Percentiles rank a stretch among this genome's conserved stretches.
These are phyloP conservation scores for Ormyrus thymus DNA, from an alignment of 2,888 invertebrate species.

Conservation along the genomic window DNA sequence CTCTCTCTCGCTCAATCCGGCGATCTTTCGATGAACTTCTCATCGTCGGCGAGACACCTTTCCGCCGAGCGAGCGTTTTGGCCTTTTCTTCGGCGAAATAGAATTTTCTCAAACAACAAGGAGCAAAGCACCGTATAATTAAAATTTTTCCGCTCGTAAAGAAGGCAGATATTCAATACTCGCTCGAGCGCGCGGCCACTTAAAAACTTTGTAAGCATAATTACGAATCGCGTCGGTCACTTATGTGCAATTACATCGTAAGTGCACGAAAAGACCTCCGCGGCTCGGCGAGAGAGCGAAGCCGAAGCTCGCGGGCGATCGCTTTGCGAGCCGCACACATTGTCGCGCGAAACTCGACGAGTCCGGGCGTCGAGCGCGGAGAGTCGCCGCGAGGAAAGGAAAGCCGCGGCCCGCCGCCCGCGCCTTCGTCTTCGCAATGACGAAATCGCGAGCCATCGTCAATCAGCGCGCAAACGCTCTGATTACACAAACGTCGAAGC, in stretches of 20 bases:
- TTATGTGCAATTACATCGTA: constrained; percentile 13
- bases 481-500: constrained; percentile 36
- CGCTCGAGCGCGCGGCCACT: neutral
- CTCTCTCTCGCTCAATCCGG: neutral
- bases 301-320: too few species aligned
- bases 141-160: neutral
- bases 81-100: neutral
- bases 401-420: constrained; percentile 10
- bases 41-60: constrained; percentile 18
- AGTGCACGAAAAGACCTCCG: constrained; percentile 4
- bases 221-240: constrained; percentile 7
- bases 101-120: neutral
- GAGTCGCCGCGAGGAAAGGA: neutral
- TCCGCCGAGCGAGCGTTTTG: neutral
- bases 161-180: neutral
- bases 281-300: neutral
- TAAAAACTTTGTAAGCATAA: constrained; percentile 16
- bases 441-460: constrained; percentile 39
- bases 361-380: too few species aligned
- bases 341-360: neutral
- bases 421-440: constrained; percentile 46
- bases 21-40: constrained; percentile 27
- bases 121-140: neutral
- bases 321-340: neutral
- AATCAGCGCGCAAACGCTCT: constrained; percentile 44